Base-by-base conservation (phyloP, 23 tunicate genomes). In the Phallusia fumigata region DNA sequence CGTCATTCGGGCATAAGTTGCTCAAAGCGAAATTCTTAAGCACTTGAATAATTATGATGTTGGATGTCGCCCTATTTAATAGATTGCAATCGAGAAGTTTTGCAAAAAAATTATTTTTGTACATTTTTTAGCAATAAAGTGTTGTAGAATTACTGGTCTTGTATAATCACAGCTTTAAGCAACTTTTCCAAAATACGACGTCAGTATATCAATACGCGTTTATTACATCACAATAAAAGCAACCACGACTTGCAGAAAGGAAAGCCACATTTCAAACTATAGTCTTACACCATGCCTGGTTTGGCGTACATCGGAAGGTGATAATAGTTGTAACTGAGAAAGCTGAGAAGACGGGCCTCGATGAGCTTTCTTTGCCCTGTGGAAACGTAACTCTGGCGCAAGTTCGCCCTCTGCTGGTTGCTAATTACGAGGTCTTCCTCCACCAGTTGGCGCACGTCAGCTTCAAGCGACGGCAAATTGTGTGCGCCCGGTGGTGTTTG, bases 291-390 rank as follows among this genome's bases (percentile, higher is more conserved):
- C 98, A 94, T 94, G 52, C 98, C 98, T 15, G 98, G 98, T 79
- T 94, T 94, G 22, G 98, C 98, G 51, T 89, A 94, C 98, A 94
- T 94, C 21, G 98, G 98, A 35, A 94, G 86, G 64, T 94, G 98
- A 52, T 94, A 94, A 83, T 94, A 86, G 85, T 94, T 94, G 85
- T 94, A 94, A 76, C 92, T 79, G 32, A 94, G 75, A 58, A 81
- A 94, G 84, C 98, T 94, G 10, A 94, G 83, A 47, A 94, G 79
- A 30, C 94, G 49, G 18, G 69, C 85, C 58, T 94, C 98, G 22
- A 89, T 90, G 0, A 69, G 73, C 74, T 76, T 51, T 8, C 88
- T 76, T 79, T 74, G 81, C 2, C 98, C 98, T 3, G 84, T 88
- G n/a, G 36, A 52, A 1, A 65, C 53, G 84, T 83, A 94, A 44